phyloP scores from a whole-genome alignment of 1,140 invertebrate species.

The Diorhabda elongata region DNA sequence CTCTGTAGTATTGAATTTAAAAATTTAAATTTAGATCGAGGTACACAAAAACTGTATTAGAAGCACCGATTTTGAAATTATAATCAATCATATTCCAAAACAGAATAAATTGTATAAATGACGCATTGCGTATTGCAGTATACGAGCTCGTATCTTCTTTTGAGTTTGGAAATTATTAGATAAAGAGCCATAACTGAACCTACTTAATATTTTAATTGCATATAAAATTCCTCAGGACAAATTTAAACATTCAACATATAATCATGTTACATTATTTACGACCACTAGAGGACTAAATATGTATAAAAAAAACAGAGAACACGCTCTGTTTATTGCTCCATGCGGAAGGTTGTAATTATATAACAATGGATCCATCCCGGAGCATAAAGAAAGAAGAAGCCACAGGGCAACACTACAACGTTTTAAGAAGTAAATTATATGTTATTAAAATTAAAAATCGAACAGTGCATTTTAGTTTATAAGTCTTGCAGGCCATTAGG shows the following conservation, averaged over 20 bases:
- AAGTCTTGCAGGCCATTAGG: conserved; percentile 15
- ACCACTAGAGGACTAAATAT: background rate
- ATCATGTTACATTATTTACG: background rate
- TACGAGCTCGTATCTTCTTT: too few species aligned
- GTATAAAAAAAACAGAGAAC: background rate
- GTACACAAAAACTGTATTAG: too few species aligned
- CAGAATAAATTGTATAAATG: too few species aligned
- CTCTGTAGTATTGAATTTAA: too few species aligned
- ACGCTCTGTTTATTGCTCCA: conserved; percentile 20
- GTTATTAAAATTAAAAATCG: conserved; percentile 36
- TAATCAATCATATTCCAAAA: too few species aligned
- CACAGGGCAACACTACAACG: conserved; percentile 32
- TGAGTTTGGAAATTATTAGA: too few species aligned
- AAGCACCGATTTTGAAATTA: too few species aligned
- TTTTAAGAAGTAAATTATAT: conserved; percentile 40
- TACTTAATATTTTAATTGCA: background rate
- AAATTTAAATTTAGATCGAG: too few species aligned
- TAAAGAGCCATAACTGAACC: too few species aligned
- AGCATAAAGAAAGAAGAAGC: conserved; percentile 34
- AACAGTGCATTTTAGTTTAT: conserved; percentile 13
- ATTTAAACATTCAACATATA: conserved; percentile 1
- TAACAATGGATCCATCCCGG: conserved; percentile 34
- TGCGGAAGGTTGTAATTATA: conserved; percentile 36
- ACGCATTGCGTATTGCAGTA: too few species aligned
- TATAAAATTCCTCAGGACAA: background rate